Evolutionary conservation across 2,797 vertebrate species (phyloP), one percentile per base, ranked within the genome.

Genomic region (Zenarchopterus dispar): DNA sequence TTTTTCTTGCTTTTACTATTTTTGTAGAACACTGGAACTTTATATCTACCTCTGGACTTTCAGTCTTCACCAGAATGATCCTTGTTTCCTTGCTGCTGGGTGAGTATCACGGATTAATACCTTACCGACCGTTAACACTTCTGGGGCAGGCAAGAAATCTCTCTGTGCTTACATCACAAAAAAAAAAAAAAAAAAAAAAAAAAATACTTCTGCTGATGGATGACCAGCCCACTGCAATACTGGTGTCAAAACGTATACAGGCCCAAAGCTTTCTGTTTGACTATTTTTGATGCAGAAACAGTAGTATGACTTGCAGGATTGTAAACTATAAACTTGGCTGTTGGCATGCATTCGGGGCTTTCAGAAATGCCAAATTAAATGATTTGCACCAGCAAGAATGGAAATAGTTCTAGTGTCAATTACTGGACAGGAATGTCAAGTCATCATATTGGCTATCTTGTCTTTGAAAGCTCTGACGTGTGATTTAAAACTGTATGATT

Each of bases 81-180:
- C 46, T 75, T n/a, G 8, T 85, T 46, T 58, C 75, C 23, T 69
- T 55, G 5, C 49, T 89, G 56, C 64, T 90, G 66, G 81, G 88
- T 90, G 73, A 90, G 88, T 85, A 63, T 43, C 21, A 55, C 48
- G 66, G 62, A 77, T 55, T 22, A 58, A 56, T 71, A 15, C 41
- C 24, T 69, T 39, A 24, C 4, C 31, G 18, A 31, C 44, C 39
- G 41, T 63, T 4, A 31, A 31, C 28, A 31, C 11, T 36, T 36
- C 13, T 13, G 16, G 16, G 42, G 21, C 19, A 68, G n/a, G 26
- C 5, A 51, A 50, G 7, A 50, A 44, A 45, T 24, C 8, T 33
- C 18, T 16, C 7, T 33, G 6, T 43, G 24, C 51, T 64, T 56
- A 55, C 6, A 49, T 43, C 17, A 21, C 9, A 39, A 11, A 55